These are phyloP conservation scores for Andrena bucephala DNA, from an alignment of 2,888 invertebrate genomes.

Conservation along the genomic window DNA sequence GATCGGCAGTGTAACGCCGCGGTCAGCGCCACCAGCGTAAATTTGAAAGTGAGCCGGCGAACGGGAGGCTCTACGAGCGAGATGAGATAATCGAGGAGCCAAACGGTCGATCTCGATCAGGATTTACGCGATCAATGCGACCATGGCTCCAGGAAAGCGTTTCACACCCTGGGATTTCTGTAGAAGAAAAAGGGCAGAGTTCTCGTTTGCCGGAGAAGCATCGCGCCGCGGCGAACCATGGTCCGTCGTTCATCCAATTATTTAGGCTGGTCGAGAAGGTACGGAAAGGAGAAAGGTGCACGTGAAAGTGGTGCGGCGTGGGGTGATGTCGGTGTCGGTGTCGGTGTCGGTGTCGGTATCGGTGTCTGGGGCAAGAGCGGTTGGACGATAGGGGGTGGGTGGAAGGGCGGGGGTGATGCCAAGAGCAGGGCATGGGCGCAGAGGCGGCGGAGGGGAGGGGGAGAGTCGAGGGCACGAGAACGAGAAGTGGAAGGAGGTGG, in stretches of 20 bases:
- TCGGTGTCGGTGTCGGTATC: slow-evolving; percentile 73
- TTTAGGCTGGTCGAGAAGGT: slow-evolving; percentile 11
- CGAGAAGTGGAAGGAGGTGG: slow-evolving; percentile 65
- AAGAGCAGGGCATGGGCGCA: slow-evolving; percentile 9
- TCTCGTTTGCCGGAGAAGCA: no score
- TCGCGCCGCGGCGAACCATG: background rate
- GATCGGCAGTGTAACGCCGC: no score
- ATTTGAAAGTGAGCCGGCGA: background rate
- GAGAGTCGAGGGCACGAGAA: slow-evolving; percentile 64
- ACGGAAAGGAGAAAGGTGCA: slow-evolving; percentile 24
- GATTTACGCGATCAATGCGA: slow-evolving; percentile 14
- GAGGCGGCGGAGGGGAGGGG: slow-evolving; percentile 46
- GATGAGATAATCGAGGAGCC: slow-evolving; percentile 75
- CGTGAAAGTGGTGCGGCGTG: slow-evolving; percentile 59
- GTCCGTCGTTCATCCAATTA: slow-evolving; percentile 7
- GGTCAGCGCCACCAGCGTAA: no score
- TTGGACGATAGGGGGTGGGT: background rate
- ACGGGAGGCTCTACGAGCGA: slow-evolving; percentile 7
- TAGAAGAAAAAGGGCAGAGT: no score
- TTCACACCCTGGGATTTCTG: no score
- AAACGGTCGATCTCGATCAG: slow-evolving; percentile 33
- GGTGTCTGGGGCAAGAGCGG: background rate
- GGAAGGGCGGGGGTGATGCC: background rate
- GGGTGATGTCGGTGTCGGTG: slow-evolving; percentile 66
- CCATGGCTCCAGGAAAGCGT: background rate